Evolutionary conservation across 1,140 invertebrate genomes (phyloP).

Genomic region (Drosophila repleta): DNA sequence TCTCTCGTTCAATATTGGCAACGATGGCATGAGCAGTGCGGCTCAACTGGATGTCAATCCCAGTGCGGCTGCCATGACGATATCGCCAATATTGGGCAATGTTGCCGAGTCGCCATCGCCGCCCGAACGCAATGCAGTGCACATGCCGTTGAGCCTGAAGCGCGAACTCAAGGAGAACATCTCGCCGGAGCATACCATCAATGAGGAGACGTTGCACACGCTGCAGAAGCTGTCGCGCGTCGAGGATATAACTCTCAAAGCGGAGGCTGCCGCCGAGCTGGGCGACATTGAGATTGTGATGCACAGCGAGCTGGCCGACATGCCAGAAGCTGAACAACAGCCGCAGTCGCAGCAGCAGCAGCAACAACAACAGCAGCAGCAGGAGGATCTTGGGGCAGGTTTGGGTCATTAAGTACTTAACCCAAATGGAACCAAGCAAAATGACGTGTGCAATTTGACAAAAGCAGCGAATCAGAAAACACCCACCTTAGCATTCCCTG

Average conservation of each 20-base stretch:
- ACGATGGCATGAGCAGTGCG: constrained; percentile 26
- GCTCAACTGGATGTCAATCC: constrained; percentile 23
- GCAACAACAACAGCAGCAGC: constrained; percentile 17
- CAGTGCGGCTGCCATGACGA: constrained; percentile 11
- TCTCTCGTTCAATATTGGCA: constrained; percentile 71
- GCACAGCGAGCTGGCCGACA: constrained; percentile 63
- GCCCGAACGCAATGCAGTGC: constrained; percentile 51
- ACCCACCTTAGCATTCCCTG: constrained; percentile 46
- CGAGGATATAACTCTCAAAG: constrained; percentile 45
- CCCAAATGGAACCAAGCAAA: constrained; percentile 12
- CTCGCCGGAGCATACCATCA: constrained; percentile 82
- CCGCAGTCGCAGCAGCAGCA: constrained; percentile 26
- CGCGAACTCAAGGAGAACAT: constrained; percentile 83
- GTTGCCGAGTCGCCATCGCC: constrained; percentile 44
- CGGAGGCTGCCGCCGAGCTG: constrained; percentile 49
- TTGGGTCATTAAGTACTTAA: constrained; percentile 28
- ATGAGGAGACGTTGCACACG: constrained; percentile 76
- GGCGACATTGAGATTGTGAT: constrained; percentile 73
- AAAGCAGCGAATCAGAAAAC: constrained; percentile 13
- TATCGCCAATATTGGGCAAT: constrained; percentile 40
- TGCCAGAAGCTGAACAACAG: constrained; percentile 31
- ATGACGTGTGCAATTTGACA: constrained; percentile 50
- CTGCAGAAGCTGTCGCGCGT: constrained; percentile 63
- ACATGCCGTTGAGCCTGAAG: constrained; percentile 73
- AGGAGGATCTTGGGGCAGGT: constrained; percentile 30